Conservation (phyloP, 1,140 invertebrate genomes). For the Temnothorax longispinosus region DNA sequence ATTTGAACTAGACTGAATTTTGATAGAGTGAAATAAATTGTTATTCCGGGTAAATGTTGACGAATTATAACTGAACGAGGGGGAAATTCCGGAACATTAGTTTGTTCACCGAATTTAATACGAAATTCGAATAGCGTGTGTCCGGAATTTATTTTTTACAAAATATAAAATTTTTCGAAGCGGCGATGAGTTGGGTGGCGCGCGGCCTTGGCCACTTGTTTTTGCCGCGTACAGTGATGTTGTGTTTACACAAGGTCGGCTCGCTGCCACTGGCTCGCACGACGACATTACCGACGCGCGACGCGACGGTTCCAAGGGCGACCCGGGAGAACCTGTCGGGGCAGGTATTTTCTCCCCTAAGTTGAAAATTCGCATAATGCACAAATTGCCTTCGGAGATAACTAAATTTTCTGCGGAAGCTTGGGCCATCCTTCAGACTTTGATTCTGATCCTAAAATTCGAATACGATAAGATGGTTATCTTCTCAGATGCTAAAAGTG, state of each 20-base stretch:
- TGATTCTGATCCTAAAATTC: no score
- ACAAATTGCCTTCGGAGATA: no score
- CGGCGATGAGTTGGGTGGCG: no score
- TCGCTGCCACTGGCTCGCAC: background rate
- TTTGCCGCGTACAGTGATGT: background rate
- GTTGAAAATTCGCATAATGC: no score
- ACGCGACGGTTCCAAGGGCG: no score
- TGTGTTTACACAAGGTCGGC: background rate
- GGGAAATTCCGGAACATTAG: background rate
- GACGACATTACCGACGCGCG: background rate
- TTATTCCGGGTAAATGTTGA: background rate
- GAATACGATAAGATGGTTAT: no score
- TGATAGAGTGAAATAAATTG: background rate
- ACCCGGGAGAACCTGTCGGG: no score
- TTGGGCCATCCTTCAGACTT: no score
- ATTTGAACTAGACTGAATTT: background rate
- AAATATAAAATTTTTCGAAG: conserved; percentile 16
- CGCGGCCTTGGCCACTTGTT: conserved; percentile 1
- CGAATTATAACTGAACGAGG: background rate
- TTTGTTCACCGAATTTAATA: background rate
- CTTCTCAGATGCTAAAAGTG: no score
- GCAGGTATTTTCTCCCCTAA: no score
- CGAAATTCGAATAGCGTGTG: background rate
- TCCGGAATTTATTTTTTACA: background rate
- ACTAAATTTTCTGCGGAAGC: no score